Evolutionary conservation across 2,888 invertebrate genomes (phyloP).

Genomic region (Steinernema scapterisci): DNA sequence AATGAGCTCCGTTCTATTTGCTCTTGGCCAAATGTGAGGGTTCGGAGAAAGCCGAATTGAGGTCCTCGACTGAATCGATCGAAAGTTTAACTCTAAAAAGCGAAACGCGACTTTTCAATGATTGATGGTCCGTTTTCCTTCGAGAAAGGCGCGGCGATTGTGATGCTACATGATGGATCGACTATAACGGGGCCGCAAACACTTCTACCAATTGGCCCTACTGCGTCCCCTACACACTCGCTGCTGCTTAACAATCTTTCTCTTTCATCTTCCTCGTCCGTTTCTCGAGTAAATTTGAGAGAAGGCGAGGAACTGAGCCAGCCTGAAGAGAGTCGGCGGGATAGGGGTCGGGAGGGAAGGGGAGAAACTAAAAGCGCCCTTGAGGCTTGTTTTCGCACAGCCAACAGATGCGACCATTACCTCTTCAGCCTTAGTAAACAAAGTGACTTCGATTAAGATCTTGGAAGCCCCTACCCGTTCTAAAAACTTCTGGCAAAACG

Average conservation of each 20-base stretch:
- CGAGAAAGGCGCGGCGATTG: neutral
- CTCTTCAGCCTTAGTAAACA: neutral
- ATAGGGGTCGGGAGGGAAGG: neutral
- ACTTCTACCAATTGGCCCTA: neutral
- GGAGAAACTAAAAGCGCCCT: neutral
- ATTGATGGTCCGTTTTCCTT: constrained; percentile 1
- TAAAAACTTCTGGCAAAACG: no score
- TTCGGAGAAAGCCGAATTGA: neutral
- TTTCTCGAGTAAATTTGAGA: constrained; percentile 13
- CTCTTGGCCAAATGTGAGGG: neutral
- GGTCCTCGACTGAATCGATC: neutral
- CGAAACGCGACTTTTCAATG: constrained; percentile 14
- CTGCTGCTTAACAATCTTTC: neutral
- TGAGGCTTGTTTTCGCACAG: constrained; percentile 7
- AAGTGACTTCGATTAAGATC: neutral
- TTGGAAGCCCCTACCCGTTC: no score
- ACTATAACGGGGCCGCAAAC: constrained; percentile 1
- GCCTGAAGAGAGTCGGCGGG: neutral
- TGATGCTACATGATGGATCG: constrained; percentile 28
- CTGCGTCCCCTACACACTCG: constrained; percentile 1
- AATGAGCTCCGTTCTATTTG: neutral
- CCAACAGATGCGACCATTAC: neutral
- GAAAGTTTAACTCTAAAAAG: constrained; percentile 21
- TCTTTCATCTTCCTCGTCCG: constrained; percentile 24
- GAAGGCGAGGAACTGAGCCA: neutral